Percentiles rank a stretch among this genome's conserved stretches.
Conservation (phyloP, 2,113 vertebrate species). For the Hemicordylus capensis region DNA sequence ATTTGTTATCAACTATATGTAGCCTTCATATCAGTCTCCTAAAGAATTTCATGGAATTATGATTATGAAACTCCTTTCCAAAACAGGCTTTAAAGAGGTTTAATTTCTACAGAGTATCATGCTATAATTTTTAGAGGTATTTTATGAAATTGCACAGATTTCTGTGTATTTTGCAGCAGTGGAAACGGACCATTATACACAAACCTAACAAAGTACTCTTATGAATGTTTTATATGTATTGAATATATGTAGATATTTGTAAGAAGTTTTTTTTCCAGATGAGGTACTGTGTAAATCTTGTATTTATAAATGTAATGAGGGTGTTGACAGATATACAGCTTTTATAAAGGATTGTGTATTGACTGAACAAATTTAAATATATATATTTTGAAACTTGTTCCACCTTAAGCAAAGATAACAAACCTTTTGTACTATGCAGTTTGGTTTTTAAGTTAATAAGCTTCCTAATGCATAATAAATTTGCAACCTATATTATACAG, state of each 20-base stretch:
- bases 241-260: conserved; percentile 78
- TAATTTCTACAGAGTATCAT: conserved; percentile 62
- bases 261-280: conserved; percentile 70
- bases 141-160: conserved; percentile 74
- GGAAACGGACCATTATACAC: conserved; percentile 69
- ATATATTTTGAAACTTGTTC: conserved; percentile 81
- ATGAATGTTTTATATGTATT: conserved; percentile 80
- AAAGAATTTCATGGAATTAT: conserved; percentile 59
- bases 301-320: conserved; percentile 80
- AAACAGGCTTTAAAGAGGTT: conserved; percentile 61
- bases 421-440: conserved; percentile 77
- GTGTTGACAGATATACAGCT: conserved; percentile 74
- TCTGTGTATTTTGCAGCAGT: conserved; percentile 78
- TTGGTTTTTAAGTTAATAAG: conserved; percentile 77
- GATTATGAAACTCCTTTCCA: conserved; percentile 57
- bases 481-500: conserved; percentile 61
- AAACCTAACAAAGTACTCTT: conserved; percentile 68
- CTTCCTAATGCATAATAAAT: conserved; percentile 81
- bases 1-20: conserved; percentile 55
- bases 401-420: conserved; percentile 64
- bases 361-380: conserved; percentile 67
- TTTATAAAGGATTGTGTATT: conserved; percentile 81
- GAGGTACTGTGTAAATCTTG: conserved; percentile 78
- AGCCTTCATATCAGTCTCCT: conserved; percentile 56
- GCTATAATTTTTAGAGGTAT: conserved; percentile 70